Conservation (phyloP, 2,113 vertebrate genomes). For the Forbesichthys papilliferus region DNA sequence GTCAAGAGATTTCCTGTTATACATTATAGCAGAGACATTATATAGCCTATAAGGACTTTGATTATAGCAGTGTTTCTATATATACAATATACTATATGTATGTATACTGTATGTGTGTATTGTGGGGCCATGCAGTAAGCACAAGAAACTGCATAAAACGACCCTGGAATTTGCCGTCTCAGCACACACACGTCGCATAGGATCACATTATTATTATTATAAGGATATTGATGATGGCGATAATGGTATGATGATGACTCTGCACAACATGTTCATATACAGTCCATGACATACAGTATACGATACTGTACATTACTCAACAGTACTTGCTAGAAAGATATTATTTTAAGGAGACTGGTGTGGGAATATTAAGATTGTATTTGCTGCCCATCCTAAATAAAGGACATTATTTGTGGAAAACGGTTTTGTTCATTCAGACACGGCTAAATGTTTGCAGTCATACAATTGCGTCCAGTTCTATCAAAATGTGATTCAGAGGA, state of each 20-base stretch:
- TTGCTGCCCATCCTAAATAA: too few species aligned
- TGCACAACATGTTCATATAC: not conserved
- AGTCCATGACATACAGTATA: not conserved
- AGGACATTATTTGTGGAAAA: too few species aligned
- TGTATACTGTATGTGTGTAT: not conserved
- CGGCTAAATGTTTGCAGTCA: slow-evolving; percentile 12
- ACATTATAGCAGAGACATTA: not conserved
- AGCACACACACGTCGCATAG: not conserved
- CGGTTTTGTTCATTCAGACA: not conserved
- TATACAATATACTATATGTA: not conserved
- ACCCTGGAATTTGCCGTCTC: not conserved
- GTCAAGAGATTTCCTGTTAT: not conserved
- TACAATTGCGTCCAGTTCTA: slow-evolving; percentile 1
- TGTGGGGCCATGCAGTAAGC: slow-evolving; percentile 12
- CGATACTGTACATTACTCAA: too few species aligned
- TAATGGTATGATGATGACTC: not conserved
- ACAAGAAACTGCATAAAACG: not conserved
- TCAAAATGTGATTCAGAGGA: slow-evolving; percentile 34
- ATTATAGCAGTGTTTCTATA: slow-evolving; percentile 1
- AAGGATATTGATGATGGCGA: not conserved
- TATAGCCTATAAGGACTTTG: too few species aligned
- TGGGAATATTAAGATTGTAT: too few species aligned
- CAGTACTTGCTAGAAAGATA: too few species aligned
- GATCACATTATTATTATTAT: not conserved
- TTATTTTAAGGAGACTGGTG: too few species aligned